Conservation (phyloP, 2,888 invertebrate species). For the Megalurothrips usitatus region DNA sequence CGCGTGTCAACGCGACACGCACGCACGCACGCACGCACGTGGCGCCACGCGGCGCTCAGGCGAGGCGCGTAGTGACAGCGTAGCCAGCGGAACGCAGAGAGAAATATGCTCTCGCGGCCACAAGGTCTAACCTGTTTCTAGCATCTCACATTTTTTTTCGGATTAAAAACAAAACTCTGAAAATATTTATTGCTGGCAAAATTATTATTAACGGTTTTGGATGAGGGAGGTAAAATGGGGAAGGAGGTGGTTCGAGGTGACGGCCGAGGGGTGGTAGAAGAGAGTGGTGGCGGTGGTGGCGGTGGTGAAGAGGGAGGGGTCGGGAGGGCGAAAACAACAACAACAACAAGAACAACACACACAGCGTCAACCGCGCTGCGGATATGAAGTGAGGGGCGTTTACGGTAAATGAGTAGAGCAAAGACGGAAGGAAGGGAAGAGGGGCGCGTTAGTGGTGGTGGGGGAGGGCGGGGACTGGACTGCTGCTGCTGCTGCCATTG, state of each 20-base stretch:
- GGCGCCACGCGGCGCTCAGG: too few species aligned
- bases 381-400: conserved; percentile 22
- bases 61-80: background rate
- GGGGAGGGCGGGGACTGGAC: background rate
- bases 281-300: background rate
- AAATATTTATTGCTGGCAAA: too few species aligned
- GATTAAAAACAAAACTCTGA: too few species aligned
- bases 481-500: background rate
- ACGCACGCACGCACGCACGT: too few species aligned
- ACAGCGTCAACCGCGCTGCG: background rate
- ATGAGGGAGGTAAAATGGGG: too few species aligned
- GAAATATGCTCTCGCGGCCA: too few species aligned
- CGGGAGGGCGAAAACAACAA: background rate
- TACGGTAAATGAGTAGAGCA: conserved; percentile 26
- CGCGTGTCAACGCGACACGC: too few species aligned
- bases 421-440: background rate
- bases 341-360: background rate
- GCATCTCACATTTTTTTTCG: too few species aligned
- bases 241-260: too few species aligned
- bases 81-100: background rate
- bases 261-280: too few species aligned
- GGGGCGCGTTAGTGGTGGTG: background rate
- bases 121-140: too few species aligned
- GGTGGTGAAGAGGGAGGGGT: background rate
- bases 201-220: too few species aligned